phyloP scores from a whole-genome alignment of 2,888 invertebrate genomes.

The Imbricaverruca yamaguchii region DNA sequence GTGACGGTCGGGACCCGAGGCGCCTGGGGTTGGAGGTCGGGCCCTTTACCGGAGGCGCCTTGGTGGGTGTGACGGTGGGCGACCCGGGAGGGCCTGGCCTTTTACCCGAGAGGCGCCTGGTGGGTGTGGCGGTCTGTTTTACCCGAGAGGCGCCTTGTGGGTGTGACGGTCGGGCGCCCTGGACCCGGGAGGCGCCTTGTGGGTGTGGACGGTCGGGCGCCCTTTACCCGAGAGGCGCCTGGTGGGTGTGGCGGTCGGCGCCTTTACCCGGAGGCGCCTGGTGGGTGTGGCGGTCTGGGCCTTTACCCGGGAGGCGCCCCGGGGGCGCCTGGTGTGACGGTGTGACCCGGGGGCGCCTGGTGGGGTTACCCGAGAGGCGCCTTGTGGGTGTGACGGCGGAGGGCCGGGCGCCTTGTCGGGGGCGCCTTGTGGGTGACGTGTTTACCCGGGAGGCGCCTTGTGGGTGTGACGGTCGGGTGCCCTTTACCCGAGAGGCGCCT shows the following conservation, averaged over 20 bases:
- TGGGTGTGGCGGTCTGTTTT: background rate
- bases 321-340: background rate
- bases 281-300: too few relatives aligned
- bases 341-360: background rate
- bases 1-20: background rate
- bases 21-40: too few relatives aligned
- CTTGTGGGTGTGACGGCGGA: background rate
- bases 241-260: background rate
- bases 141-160: slow-evolving; percentile 20
- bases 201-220: background rate
- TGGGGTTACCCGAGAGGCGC: background rate
- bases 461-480: background rate
- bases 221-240: background rate
- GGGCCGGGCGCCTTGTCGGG: too few relatives aligned
- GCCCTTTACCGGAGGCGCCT: slow-evolving; percentile 8
- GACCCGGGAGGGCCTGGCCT: too few relatives aligned
- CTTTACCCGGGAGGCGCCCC: too few relatives aligned
- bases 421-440: too few relatives aligned
- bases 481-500: slow-evolving; percentile 22
- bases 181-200: background rate
- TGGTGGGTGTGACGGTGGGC: background rate
- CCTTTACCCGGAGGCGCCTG: slow-evolving; percentile 25
- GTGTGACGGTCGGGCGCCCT: background rate
- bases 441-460: background rate
- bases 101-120: background rate